Percentiles rank a stretch among this genome's conserved stretches.
phyloP scores from a whole-genome alignment of 2,797 vertebrate genomes.

The Brotula barbata region DNA sequence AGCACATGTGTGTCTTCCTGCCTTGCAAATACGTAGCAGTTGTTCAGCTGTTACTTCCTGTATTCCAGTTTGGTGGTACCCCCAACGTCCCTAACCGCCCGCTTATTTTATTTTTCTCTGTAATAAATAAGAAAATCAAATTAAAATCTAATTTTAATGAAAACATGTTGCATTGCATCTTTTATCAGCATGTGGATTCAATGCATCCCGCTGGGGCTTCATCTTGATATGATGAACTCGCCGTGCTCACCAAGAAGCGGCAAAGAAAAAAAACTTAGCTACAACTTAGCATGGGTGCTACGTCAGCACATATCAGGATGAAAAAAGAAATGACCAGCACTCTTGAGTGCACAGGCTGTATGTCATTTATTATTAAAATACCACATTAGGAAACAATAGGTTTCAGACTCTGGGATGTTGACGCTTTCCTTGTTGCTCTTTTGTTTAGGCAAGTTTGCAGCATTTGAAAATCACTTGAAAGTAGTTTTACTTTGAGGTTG shows the following conservation, averaged over 20 bases:
- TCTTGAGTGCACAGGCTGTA: background rate
- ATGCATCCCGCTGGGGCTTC: no score
- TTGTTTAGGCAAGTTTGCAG: no score
- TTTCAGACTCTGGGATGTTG: background rate
- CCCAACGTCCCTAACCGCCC: background rate
- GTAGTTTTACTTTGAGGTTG: no score
- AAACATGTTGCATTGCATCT: no score
- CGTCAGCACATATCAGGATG: slow-evolving; percentile 6
- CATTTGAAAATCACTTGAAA: background rate
- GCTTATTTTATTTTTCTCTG: background rate
- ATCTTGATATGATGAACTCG: no score
- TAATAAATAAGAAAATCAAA: no score
- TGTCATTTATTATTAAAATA: slow-evolving; percentile 19
- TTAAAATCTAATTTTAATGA: no score
- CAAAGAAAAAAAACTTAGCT: background rate
- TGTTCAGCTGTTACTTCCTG: background rate
- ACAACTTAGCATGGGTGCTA: background rate
- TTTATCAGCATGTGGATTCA: no score
- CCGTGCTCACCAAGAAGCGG: no score
- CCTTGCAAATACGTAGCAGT: slow-evolving; percentile 3
- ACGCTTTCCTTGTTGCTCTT: background rate
- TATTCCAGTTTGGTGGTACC: background rate
- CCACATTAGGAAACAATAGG: background rate
- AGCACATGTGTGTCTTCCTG: background rate
- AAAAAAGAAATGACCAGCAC: background rate